phyloP scores from a whole-genome alignment of 2,888 invertebrate genomes.

The Lasioglossum villosulum region DNA sequence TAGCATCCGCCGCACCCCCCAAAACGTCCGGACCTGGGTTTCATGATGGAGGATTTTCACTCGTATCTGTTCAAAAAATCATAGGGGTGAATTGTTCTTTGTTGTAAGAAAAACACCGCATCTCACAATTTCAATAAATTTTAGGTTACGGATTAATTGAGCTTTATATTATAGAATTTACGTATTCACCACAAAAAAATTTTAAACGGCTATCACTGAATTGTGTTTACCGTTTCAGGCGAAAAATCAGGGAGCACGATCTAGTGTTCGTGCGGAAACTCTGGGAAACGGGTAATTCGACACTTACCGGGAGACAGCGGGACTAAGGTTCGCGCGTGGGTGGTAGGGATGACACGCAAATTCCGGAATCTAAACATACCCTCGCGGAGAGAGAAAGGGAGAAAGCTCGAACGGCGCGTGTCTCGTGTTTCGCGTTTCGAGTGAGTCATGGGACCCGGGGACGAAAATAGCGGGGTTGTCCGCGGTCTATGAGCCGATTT shows the following conservation, averaged over 20 bases:
- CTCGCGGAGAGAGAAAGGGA: constrained; percentile 41
- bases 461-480: constrained; percentile 72
- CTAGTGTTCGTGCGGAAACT: constrained; percentile 11
- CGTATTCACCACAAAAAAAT: too few species aligned
- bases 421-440: constrained; percentile 60
- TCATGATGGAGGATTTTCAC: neutral
- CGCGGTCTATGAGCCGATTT: constrained; percentile 33
- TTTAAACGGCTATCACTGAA: too few species aligned
- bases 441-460: constrained; percentile 69
- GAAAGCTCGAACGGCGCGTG: constrained; percentile 50
- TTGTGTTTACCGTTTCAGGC: neutral
- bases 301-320: constrained; percentile 66
- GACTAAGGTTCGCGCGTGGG: constrained; percentile 46
- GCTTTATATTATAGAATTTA: too few species aligned
- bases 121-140: too few species aligned
- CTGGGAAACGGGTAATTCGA: constrained; percentile 74
- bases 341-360: constrained; percentile 68
- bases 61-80: neutral
- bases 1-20: too few species aligned
- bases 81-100: too few species aligned
- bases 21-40: too few species aligned
- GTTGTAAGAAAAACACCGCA: too few species aligned
- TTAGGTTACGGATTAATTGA: too few species aligned
- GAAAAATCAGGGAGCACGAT: neutral
- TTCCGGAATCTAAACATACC: constrained; percentile 80